phyloP scores from a whole-genome alignment of 2,797 vertebrate species.

The Trachops cirrhosus region DNA sequence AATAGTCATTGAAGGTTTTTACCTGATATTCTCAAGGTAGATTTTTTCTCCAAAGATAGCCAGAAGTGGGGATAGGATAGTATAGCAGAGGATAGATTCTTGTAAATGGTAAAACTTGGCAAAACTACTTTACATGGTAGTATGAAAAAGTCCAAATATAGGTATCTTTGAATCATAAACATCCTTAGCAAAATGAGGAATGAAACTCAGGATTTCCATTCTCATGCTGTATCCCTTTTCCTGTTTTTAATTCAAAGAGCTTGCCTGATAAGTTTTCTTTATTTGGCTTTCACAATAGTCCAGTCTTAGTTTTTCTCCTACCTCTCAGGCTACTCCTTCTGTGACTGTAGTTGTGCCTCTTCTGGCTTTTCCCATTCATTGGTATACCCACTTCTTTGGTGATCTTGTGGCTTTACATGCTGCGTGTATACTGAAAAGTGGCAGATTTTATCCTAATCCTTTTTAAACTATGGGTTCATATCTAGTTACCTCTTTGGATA shows the following conservation, averaged over 20 bases:
- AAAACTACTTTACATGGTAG: not conserved
- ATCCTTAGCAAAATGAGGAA: not conserved
- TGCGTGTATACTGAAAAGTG: not conserved
- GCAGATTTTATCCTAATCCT: not conserved
- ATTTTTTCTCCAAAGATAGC: not conserved
- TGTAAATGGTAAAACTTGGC: not conserved
- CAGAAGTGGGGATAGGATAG: not conserved
- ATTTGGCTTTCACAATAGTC: not conserved
- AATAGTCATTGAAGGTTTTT: slow-evolving; percentile 4
- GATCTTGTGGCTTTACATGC: not conserved
- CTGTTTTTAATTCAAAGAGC: not conserved
- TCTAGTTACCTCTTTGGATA: not conserved
- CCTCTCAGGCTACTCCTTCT: not conserved
- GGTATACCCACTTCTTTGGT: not conserved
- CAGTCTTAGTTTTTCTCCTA: not conserved
- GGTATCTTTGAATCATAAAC: not conserved
- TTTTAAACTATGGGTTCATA: not conserved
- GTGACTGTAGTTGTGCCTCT: not conserved
- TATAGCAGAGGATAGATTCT: not conserved
- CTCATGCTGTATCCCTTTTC: not conserved
- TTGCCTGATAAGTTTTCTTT: not conserved
- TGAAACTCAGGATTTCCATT: not conserved
- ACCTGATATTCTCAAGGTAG: not conserved
- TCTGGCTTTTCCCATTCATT: not conserved
- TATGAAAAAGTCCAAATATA: not conserved